These are phyloP conservation scores for Plutella xylostella DNA, from an alignment of 2,888 invertebrate genomes.

Conservation along the genomic window DNA sequence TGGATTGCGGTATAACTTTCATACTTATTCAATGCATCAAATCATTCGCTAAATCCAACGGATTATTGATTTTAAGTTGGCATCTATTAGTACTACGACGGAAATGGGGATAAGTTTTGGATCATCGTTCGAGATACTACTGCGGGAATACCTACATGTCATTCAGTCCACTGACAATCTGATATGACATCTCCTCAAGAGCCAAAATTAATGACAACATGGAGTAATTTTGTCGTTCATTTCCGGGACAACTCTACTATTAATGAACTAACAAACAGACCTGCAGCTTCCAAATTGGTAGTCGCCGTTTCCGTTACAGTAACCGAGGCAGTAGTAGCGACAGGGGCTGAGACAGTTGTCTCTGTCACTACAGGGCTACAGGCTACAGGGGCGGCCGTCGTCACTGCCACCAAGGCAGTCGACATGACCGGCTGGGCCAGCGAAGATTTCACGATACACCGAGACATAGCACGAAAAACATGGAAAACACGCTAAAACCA, in stretches of 20 bases:
- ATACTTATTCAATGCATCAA: no score
- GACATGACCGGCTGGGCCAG: conserved; percentile 40
- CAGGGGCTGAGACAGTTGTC: conserved; percentile 25
- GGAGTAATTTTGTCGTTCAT: no score
- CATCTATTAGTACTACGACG: no score
- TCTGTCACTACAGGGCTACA: conserved; percentile 19
- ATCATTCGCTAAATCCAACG: no score
- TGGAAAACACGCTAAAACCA: conserved; percentile 23
- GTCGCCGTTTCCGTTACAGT: conserved; percentile 15
- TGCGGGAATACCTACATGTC: no score
- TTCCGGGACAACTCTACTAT: background rate
- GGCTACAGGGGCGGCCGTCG: conserved; percentile 16
- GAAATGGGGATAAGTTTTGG: no score
- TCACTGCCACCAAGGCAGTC: conserved; percentile 19
- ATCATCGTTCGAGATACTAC: no score
- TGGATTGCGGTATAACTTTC: conserved; percentile 28
- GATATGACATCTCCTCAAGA: no score
- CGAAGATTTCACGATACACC: conserved; percentile 62
- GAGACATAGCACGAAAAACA: conserved; percentile 36
- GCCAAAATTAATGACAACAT: no score
- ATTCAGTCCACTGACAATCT: no score
- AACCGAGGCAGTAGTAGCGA: conserved; percentile 29
- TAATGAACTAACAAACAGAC: background rate
- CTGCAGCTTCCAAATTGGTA: conserved; percentile 18
- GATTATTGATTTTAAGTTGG: no score